Conservation (phyloP, 2,113 vertebrate species). For the Lutjanus erythropterus region DNA sequence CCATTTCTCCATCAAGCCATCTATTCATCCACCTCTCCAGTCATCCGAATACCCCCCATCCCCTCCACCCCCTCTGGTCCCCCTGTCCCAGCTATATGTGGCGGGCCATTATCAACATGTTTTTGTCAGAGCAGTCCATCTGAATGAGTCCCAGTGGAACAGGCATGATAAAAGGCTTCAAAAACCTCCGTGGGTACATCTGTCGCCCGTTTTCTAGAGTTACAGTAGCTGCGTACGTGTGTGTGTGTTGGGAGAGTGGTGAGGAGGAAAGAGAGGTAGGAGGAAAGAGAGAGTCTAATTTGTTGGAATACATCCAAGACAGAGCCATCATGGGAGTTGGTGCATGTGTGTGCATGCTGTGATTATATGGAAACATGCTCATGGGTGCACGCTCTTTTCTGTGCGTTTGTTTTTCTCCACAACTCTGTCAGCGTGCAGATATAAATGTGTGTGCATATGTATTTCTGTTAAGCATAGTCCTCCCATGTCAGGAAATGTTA, state of each 20-base stretch:
- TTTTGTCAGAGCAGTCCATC: constrained; percentile 42
- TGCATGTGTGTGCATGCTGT: constrained; percentile 14
- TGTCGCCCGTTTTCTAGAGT: constrained; percentile 26
- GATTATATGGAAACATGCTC: not conserved
- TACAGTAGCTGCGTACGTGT: constrained; percentile 15
- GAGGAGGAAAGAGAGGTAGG: not conserved
- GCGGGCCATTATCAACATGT: constrained; percentile 57
- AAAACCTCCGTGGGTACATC: constrained; percentile 32
- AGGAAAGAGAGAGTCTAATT: constrained; percentile 3
- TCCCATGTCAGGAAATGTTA: not conserved
- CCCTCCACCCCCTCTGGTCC: not conserved
- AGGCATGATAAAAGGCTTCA: constrained; percentile 38
- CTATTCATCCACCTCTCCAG: constrained; percentile 14
- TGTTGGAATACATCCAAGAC: constrained; percentile 30
- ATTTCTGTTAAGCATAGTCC: not conserved
- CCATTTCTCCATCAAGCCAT: constrained; percentile 42
- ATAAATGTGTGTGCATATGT: not conserved
- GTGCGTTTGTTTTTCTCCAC: not conserved
- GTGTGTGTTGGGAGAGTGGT: not conserved
- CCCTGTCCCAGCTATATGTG: constrained; percentile 18
- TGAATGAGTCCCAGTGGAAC: constrained; percentile 48
- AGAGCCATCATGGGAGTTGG: constrained; percentile 15
- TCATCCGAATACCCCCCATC: not conserved
- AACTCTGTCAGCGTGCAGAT: not conserved
- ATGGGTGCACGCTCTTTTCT: not conserved